A percentile compares a stretch with the other conserved stretches of the same genome.
Conservation (phyloP, 1,140 invertebrate genomes). For the Philotrypesis tridentata region DNA sequence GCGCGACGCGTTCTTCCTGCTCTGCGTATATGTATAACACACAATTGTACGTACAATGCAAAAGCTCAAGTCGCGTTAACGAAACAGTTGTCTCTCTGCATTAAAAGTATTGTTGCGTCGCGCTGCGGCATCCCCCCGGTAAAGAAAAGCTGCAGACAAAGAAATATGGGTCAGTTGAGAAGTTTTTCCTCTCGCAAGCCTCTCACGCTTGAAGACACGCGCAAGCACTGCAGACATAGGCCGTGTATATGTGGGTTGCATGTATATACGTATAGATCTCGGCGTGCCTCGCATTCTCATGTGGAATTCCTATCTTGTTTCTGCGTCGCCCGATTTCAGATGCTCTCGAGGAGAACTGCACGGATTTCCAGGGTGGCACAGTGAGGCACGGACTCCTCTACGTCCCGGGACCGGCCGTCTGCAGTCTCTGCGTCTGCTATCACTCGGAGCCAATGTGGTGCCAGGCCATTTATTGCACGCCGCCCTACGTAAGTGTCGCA, state of each 20-base stretch:
- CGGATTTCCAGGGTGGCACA: constrained; percentile 84
- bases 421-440: constrained; percentile 89
- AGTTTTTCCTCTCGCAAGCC: not conserved
- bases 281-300: not conserved
- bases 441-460: constrained; percentile 90
- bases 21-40: not conserved
- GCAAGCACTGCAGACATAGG: no score
- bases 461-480: constrained; percentile 88
- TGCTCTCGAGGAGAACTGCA: constrained; percentile 83
- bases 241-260: not conserved
- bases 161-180: constrained; percentile 1
- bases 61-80: no score
- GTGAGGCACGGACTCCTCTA: constrained; percentile 86
- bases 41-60: no score
- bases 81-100: not conserved
- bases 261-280: not conserved
- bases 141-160: not conserved
- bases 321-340: constrained; percentile 68
- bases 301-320: constrained; percentile 14
- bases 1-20: no score
- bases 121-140: not conserved
- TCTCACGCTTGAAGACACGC: no score
- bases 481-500: constrained; percentile 82
- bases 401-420: constrained; percentile 89
- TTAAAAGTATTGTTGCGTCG: not conserved